Conservation (phyloP, 2,888 invertebrate species). For the Mythimna vitellina region DNA sequence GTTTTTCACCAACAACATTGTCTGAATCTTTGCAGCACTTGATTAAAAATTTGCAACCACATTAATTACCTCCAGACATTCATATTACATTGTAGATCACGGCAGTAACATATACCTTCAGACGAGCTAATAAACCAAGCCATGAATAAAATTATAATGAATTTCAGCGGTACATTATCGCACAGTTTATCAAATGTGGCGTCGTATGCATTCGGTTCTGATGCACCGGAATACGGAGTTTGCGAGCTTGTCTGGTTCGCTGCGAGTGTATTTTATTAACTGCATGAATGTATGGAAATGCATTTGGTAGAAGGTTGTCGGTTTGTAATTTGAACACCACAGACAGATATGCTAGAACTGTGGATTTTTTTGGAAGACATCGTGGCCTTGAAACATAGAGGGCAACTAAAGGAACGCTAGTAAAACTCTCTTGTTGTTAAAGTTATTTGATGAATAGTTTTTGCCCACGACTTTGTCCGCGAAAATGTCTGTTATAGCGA, state of each 20-base stretch:
- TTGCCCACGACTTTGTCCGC: too few relatives aligned
- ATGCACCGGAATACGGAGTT: slow-evolving; percentile 63
- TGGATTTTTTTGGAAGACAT: too few relatives aligned
- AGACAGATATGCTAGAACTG: not conserved
- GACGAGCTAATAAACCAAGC: slow-evolving; percentile 77
- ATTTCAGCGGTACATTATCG: slow-evolving; percentile 79
- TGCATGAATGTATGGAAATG: slow-evolving; percentile 23
- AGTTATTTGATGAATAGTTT: too few relatives aligned
- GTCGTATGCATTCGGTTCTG: slow-evolving; percentile 76
- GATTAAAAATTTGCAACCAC: slow-evolving; percentile 63
- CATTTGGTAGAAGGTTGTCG: not conserved
- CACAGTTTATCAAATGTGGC: slow-evolving; percentile 78
- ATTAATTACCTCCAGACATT: slow-evolving; percentile 64
- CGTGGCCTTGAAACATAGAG: too few relatives aligned
- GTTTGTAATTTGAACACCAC: not conserved
- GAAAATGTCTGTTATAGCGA: too few relatives aligned
- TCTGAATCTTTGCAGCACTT: slow-evolving; percentile 23
- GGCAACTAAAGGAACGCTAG: too few relatives aligned
- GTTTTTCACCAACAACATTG: not conserved
- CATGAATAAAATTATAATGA: slow-evolving; percentile 88
- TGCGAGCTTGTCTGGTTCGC: slow-evolving; percentile 50
- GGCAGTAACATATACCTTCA: slow-evolving; percentile 53
- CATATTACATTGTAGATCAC: slow-evolving; percentile 68
- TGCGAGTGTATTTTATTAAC: slow-evolving; percentile 45
- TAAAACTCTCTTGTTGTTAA: too few relatives aligned